These are phyloP conservation scores for Plutomurus gul DNA, from an alignment of 1,140 invertebrate genomes.

Conservation along the genomic window DNA sequence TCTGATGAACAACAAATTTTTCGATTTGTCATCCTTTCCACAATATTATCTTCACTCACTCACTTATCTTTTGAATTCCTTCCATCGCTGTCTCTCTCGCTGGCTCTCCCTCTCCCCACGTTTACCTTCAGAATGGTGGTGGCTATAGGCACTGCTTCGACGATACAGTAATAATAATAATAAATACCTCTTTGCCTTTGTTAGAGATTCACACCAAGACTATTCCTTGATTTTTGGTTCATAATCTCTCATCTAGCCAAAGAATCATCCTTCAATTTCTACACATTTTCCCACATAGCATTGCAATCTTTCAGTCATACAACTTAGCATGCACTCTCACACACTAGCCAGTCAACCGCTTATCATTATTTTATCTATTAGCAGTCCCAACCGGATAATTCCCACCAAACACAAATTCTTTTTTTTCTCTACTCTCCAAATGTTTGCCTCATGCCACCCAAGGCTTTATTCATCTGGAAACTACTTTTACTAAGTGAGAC, in stretches of 20 bases:
- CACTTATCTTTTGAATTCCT: slow-evolving; percentile 33
- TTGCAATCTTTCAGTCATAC: background rate
- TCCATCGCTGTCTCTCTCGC: slow-evolving; percentile 14
- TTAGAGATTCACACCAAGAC: slow-evolving; percentile 19
- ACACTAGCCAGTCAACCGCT: too few relatives aligned
- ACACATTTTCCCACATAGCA: background rate
- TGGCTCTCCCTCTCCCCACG: slow-evolving; percentile 7
- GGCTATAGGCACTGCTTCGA: slow-evolving; percentile 16
- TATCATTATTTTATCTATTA: too few relatives aligned
- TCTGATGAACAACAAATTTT: slow-evolving; percentile 52
- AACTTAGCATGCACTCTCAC: background rate
- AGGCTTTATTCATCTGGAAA: too few relatives aligned
- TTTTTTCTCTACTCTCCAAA: too few relatives aligned
- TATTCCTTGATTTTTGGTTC: slow-evolving; percentile 18
- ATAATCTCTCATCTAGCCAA: slow-evolving; percentile 10
- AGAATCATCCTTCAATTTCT: background rate
- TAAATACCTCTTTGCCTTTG: slow-evolving; percentile 21
- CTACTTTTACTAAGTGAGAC: too few relatives aligned
- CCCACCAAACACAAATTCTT: too few relatives aligned
- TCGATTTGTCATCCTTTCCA: slow-evolving; percentile 54
- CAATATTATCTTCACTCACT: slow-evolving; percentile 44
- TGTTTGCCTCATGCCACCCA: too few relatives aligned
- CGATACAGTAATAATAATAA: slow-evolving; percentile 28
- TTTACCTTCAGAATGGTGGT: background rate
- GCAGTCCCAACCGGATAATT: too few relatives aligned